These are phyloP conservation scores for Chiroxiphia lanceolata DNA, from an alignment of 2,797 vertebrate species.

Conservation along the genomic window DNA sequence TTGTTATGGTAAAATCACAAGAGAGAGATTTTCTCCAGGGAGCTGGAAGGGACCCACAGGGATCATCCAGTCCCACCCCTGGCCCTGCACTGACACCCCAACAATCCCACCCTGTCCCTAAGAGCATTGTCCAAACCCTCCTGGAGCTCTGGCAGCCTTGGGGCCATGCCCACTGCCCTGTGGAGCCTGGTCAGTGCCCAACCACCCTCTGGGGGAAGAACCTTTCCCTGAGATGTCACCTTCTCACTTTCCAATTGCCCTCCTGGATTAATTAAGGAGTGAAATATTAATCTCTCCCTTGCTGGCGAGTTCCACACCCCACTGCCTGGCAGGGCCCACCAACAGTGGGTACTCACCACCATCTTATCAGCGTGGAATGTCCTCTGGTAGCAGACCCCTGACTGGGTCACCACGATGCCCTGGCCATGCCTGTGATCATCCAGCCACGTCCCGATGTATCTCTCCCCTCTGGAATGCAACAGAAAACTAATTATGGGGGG, in stretches of 20 bases:
- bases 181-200: neutral
- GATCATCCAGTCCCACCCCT: neutral
- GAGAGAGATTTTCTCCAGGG: too few relatives aligned
- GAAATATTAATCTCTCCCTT: neutral
- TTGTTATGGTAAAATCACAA: too few relatives aligned
- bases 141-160: neutral
- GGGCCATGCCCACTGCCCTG: neutral
- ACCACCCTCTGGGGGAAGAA: neutral
- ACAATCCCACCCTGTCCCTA: neutral
- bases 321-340: accelerated
- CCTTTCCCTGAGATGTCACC: neutral
- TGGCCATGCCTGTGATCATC: conserved; percentile 73
- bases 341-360: conserved; percentile 62
- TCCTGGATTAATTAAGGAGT: neutral
- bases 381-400: conserved; percentile 76
- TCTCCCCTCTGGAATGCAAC: conserved; percentile 68
- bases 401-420: conserved; percentile 78
- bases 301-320: neutral
- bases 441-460: conserved; percentile 80
- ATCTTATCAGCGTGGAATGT: conserved; percentile 75
- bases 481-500: accelerated
- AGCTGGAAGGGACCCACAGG: too few relatives aligned
- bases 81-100: neutral
- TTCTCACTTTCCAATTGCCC: neutral
- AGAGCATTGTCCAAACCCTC: neutral